Percentiles rank a stretch among this genome's conserved stretches.
Evolutionary conservation across 2,888 invertebrate genomes (phyloP).

Genomic region (Kryphioiulus occultus): DNA sequence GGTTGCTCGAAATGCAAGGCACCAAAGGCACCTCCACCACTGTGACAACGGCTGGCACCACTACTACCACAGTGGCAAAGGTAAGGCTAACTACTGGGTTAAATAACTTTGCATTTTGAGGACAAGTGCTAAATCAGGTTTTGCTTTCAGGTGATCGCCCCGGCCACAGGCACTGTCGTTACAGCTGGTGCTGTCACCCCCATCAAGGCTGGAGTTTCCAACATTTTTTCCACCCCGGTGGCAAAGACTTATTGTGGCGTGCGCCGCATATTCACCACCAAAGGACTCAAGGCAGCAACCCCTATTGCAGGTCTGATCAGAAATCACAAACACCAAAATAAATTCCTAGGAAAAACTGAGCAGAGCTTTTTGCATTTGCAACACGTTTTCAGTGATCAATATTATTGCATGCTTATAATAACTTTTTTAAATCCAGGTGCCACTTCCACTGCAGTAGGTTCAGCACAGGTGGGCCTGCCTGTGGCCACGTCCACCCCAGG

Average conservation of each 20-base stretch:
- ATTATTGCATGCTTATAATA: neutral
- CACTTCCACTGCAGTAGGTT: neutral
- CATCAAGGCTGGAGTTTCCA: neutral
- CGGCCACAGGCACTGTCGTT: neutral
- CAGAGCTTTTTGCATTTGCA: too few relatives aligned
- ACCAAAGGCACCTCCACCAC: constrained; percentile 52
- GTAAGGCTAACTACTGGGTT: too few relatives aligned
- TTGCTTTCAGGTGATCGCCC: neutral
- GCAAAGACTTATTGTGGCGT: constrained; percentile 55
- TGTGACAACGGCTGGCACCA: constrained; percentile 56
- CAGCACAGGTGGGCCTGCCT: constrained; percentile 44
- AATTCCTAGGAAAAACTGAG: too few relatives aligned
- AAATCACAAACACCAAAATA: too few relatives aligned
- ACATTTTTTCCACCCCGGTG: constrained; percentile 33
- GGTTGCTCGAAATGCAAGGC: constrained; percentile 61
- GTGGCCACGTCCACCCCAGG: constrained; percentile 45
- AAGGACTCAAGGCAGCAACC: constrained; percentile 54
- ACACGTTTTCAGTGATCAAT: too few relatives aligned
- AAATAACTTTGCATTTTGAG: neutral
- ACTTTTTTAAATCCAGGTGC: neutral
- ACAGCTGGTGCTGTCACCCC: neutral
- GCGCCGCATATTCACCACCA: constrained; percentile 56
- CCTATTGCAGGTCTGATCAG: constrained; percentile 29
- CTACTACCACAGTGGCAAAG: constrained; percentile 3
- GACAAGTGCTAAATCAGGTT: too few relatives aligned